phyloP scores from a whole-genome alignment of 1,140 invertebrate genomes.

The Drosophila nannoptera region DNA sequence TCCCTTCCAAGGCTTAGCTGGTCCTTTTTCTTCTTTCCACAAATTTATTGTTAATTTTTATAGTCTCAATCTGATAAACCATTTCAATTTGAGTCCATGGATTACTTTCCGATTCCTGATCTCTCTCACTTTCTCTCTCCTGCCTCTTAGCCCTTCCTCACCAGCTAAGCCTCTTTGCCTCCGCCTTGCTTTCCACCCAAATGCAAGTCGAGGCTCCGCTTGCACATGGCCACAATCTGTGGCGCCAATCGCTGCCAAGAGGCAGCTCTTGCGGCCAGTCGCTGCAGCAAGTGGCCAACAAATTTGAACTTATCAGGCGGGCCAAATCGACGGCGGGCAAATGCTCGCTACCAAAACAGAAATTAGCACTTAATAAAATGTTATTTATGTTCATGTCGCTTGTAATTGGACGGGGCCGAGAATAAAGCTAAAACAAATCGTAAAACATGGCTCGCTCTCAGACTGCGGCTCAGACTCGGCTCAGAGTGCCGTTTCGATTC shows the following conservation, averaged over 20 bases:
- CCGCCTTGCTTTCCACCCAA: no score
- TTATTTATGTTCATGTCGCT: slow-evolving; percentile 68
- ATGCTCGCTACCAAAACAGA: slow-evolving; percentile 55
- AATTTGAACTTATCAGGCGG: slow-evolving; percentile 53
- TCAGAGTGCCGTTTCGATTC: no score
- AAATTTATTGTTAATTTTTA: no score
- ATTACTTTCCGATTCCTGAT: no score
- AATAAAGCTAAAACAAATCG: slow-evolving; percentile 22
- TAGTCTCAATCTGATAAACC: no score
- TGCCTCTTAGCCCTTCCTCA: no score
- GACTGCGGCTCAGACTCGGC: no score
- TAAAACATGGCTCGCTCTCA: slow-evolving; percentile 18
- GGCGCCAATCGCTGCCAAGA: slow-evolving; percentile 49
- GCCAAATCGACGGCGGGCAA: slow-evolving; percentile 31
- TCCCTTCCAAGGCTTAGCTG: no score
- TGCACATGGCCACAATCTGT: slow-evolving; percentile 18
- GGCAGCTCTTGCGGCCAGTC: slow-evolving; percentile 11
- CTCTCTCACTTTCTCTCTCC: no score
- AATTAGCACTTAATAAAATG: slow-evolving; percentile 75
- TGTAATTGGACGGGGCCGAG: slow-evolving; percentile 53
- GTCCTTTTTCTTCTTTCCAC: no score
- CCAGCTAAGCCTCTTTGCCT: no score
- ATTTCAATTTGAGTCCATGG: no score
- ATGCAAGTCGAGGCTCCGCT: not conserved
- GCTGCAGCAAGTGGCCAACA: slow-evolving; percentile 21